phyloP scores from a whole-genome alignment of 2,797 vertebrate species.

The Tympanoctomys barrerae region DNA sequence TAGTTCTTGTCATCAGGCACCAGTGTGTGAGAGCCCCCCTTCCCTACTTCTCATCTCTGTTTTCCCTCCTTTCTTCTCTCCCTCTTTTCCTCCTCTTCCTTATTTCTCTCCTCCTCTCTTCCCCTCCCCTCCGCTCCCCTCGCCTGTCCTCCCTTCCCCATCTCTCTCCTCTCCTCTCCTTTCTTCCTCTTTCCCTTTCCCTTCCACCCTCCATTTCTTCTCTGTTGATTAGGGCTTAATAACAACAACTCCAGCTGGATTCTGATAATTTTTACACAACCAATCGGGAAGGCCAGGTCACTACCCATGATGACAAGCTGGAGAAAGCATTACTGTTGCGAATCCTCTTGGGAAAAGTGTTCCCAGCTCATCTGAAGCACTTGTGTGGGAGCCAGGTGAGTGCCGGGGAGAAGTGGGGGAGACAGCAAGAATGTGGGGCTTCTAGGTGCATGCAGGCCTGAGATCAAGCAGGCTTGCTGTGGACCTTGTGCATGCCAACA shows the following conservation, averaged over 20 bases:
- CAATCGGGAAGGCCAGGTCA: neutral
- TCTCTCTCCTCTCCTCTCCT: neutral
- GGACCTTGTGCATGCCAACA: neutral
- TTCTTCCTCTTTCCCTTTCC: neutral
- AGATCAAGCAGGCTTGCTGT: neutral
- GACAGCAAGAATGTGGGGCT: neutral
- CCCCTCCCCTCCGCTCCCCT: neutral
- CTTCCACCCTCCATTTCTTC: neutral
- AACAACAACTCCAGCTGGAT: neutral
- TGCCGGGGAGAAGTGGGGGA: fast-evolving
- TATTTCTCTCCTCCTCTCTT: neutral
- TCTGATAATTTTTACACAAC: neutral
- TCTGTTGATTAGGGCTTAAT: neutral
- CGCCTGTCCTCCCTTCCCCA: neutral
- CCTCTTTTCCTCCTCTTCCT: neutral
- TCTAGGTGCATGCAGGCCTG: neutral
- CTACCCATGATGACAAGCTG: neutral
- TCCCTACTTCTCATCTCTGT: neutral
- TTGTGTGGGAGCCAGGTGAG: neutral
- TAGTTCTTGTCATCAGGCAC: neutral
- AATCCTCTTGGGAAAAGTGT: neutral
- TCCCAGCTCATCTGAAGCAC: neutral
- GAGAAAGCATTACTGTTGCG: neutral
- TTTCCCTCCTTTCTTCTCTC: too few relatives aligned
- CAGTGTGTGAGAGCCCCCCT: neutral